Percentiles rank a stretch among this genome's conserved stretches.
phyloP scores from a whole-genome alignment of 30 jellyfish, hydroid and myxozoan genomes.

The Chrysaora quinquecirrha region DNA sequence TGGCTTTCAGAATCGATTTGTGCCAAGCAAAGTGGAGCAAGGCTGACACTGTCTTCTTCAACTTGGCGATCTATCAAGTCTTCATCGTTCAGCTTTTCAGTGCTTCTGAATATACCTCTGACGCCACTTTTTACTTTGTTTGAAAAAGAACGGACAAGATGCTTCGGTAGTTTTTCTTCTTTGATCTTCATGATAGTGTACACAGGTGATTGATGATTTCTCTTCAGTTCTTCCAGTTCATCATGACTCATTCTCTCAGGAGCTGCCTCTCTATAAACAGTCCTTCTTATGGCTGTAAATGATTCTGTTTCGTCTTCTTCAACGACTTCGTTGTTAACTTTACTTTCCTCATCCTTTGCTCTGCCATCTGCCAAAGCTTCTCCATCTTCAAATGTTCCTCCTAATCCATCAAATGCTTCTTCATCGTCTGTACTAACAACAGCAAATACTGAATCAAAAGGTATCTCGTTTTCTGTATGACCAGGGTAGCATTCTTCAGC shows the following conservation, averaged over 20 bases:
- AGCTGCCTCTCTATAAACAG: background rate
- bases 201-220: background rate
- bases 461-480: background rate
- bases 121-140: background rate
- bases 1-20: background rate
- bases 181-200: background rate
- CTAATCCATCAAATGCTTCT: too few relatives aligned
- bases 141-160: background rate
- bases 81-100: background rate
- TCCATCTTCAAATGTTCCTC: background rate
- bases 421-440: too few relatives aligned
- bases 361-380: background rate
- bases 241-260: background rate
- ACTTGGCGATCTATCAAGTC: background rate
- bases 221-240: background rate
- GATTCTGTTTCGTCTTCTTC: background rate
- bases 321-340: background rate
- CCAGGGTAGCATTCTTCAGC: background rate
- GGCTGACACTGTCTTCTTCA: background rate
- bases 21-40: background rate
- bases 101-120: background rate
- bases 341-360: background rate
- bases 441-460: too few relatives aligned
- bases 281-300: background rate
- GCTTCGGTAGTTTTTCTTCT: background rate